Conservation (phyloP, 2,113 vertebrate genomes). For the Amazona vittata region DNA sequence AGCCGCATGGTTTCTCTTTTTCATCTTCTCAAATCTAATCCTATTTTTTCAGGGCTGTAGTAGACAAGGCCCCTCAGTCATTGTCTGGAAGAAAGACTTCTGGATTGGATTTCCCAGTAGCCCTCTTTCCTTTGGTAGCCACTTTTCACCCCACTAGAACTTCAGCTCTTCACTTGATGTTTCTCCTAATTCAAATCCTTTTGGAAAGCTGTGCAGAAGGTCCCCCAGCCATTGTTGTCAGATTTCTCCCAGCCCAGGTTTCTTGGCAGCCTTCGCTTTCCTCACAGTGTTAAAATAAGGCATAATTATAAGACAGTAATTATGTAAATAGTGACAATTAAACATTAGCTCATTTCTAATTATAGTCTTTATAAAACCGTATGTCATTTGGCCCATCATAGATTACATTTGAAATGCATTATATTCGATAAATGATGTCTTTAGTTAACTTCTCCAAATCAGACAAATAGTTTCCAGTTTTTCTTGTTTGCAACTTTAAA, state of each 20-base stretch:
- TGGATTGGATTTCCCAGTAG: background rate
- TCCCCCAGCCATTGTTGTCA: background rate
- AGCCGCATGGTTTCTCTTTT: background rate
- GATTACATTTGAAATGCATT: background rate
- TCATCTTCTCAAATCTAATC: background rate
- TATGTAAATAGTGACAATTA: conserved; percentile 28
- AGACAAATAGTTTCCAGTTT: background rate
- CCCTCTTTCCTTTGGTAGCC: background rate
- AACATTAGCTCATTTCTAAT: background rate
- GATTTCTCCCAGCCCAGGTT: background rate
- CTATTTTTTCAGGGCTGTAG: background rate
- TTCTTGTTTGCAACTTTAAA: background rate
- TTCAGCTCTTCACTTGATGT: background rate
- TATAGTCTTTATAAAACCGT: background rate
- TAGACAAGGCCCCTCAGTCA: background rate
- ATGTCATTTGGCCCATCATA: background rate
- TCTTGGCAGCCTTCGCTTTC: background rate
- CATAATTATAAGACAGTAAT: background rate
- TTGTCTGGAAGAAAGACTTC: background rate
- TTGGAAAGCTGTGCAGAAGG: background rate
- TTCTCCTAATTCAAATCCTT: background rate
- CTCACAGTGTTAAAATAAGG: background rate
- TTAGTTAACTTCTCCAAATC: background rate
- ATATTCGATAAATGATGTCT: background rate
- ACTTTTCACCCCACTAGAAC: background rate